Conservation (phyloP, 2,113 vertebrate species). For the Takifugu bimaculatus region DNA sequence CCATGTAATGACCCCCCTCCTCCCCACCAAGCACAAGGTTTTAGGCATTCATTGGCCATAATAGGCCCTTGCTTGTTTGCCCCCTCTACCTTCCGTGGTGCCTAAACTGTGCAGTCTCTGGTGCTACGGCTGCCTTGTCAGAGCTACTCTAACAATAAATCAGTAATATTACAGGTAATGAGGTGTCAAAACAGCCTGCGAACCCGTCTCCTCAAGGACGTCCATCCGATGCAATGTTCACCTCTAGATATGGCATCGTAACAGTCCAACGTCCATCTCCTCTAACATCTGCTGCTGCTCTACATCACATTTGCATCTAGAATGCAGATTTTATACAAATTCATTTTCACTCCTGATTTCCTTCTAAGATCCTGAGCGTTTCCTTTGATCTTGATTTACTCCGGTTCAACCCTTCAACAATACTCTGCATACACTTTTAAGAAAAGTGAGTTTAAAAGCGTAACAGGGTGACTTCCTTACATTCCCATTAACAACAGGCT, state of each 20-base stretch:
- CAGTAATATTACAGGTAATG: constrained; percentile 80
- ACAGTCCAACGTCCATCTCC: constrained; percentile 14
- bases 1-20: constrained; percentile 54
- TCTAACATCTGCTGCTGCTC: constrained; percentile 38
- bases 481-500: constrained; percentile 51
- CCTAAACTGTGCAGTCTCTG: constrained; percentile 48
- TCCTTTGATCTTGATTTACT: constrained; percentile 76
- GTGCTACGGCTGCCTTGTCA: constrained; percentile 54
- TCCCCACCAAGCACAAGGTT: constrained; percentile 26
- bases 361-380: constrained; percentile 64
- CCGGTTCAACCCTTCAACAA: constrained; percentile 73
- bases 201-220: constrained; percentile 61
- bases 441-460: neutral
- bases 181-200: constrained; percentile 72
- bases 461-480: constrained; percentile 9
- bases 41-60: constrained; percentile 69
- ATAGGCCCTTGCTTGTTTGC: constrained; percentile 63
- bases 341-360: constrained; percentile 73
- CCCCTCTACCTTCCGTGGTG: constrained; percentile 66
- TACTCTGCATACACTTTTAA: constrained; percentile 34
- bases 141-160: constrained; percentile 65
- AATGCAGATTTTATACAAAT: constrained; percentile 80
- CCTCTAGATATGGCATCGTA: neutral
- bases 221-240: constrained; percentile 39
- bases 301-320: constrained; percentile 72